Evolutionary conservation across 2,888 invertebrate species (phyloP).

Genomic region (Lepidochitona cinerea): DNA sequence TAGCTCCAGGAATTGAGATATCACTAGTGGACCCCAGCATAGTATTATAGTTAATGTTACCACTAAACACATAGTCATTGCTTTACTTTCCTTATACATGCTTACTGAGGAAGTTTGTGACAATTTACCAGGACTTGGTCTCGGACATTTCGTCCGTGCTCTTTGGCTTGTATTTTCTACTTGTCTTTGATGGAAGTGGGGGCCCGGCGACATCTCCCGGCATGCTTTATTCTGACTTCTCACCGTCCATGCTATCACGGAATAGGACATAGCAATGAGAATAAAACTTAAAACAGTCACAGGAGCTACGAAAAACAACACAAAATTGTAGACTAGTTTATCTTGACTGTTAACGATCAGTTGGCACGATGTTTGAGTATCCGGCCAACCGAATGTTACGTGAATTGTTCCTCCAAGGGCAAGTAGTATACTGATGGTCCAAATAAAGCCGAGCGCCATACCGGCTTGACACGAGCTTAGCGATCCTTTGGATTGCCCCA

Average conservation of each 20-base stretch:
- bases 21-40: constrained; percentile 56
- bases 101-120: neutral
- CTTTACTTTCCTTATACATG: constrained; percentile 47
- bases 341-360: constrained; percentile 43
- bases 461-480: constrained; percentile 42
- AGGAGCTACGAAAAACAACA: constrained; percentile 54
- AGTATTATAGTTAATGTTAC: constrained; percentile 51
- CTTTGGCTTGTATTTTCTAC: neutral
- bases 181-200: constrained; percentile 25
- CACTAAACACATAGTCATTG: constrained; percentile 53
- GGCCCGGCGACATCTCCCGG: neutral
- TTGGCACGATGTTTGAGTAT: constrained; percentile 43
- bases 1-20: constrained; percentile 51
- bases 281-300: constrained; percentile 43
- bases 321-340: constrained; percentile 43
- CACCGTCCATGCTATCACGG: constrained; percentile 46
- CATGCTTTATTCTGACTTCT: constrained; percentile 28
- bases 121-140: neutral
- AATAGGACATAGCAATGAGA: constrained; percentile 44
- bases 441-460: constrained; percentile 40
- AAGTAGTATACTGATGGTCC: constrained; percentile 45
- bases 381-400: constrained; percentile 46
- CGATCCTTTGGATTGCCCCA: constrained; percentile 40
- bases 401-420: constrained; percentile 51
- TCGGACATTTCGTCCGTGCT: neutral